Conservation (phyloP, 2,797 vertebrate species). For the Taeniopygia guttata region DNA sequence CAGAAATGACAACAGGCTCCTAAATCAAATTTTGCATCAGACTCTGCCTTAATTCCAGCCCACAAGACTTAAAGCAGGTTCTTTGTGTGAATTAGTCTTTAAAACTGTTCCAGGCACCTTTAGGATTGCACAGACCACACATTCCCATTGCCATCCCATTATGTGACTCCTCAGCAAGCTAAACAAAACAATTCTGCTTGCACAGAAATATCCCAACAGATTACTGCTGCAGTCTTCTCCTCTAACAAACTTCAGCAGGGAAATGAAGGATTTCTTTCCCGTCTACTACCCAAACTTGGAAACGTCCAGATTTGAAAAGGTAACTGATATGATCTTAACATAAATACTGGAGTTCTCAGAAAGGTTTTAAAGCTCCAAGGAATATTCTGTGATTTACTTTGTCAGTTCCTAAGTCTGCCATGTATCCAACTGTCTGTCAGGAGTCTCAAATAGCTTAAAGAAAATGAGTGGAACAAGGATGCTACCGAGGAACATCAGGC, state of each 20-base stretch:
- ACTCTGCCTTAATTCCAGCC: background rate
- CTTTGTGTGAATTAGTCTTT: background rate
- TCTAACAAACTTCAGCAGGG: background rate
- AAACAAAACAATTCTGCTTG: background rate
- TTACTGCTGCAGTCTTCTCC: background rate
- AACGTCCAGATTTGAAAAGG: background rate
- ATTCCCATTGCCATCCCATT: rapidly evolving
- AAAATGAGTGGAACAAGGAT: background rate
- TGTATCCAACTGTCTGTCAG: background rate
- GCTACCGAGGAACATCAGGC: background rate
- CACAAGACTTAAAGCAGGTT: background rate
- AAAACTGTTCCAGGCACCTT: background rate
- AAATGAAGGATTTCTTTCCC: background rate
- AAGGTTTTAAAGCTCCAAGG: background rate
- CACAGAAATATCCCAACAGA: background rate
- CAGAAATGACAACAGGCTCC: background rate
- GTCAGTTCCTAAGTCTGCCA: background rate
- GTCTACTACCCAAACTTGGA: background rate
- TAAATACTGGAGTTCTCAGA: background rate
- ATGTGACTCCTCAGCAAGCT: background rate
- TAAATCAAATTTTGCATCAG: background rate
- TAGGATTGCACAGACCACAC: too few species aligned
- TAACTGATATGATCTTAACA: background rate
- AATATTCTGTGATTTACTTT: background rate
- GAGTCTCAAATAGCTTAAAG: background rate